A percentile compares a stretch with the other conserved stretches of the same genome.
phyloP scores from a whole-genome alignment of 2,113 vertebrate genomes.

The Otis tarda region DNA sequence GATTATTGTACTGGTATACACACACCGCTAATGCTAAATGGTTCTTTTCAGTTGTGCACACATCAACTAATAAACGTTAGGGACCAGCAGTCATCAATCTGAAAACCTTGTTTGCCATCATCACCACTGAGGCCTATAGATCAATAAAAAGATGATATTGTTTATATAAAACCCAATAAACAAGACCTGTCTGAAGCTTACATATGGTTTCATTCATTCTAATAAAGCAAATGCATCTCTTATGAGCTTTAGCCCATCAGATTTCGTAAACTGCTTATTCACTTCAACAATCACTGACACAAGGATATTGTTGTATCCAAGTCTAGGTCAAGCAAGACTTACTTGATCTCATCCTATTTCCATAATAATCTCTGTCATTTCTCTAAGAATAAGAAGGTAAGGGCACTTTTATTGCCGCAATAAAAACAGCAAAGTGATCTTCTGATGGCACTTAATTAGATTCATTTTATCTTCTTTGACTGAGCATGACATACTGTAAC shows the following conservation, averaged over 20 bases:
- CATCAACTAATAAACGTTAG: constrained; percentile 3
- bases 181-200: constrained; percentile 30
- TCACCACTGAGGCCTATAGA: constrained; percentile 30
- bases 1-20: background rate
- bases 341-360: constrained; percentile 60
- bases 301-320: constrained; percentile 49
- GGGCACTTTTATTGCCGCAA: constrained; percentile 67
- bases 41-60: background rate
- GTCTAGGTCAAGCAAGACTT: constrained; percentile 61
- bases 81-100: constrained; percentile 17
- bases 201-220: constrained; percentile 61
- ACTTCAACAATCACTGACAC: constrained; percentile 2
- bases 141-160: constrained; percentile 59
- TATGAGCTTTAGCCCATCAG: constrained; percentile 35
- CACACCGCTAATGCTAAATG: background rate
- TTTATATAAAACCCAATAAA: constrained; percentile 61
- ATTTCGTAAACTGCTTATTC: constrained; percentile 26
- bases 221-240: constrained; percentile 58
- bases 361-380: constrained; percentile 74
- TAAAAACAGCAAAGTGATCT: constrained; percentile 74
- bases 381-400: constrained; percentile 70
- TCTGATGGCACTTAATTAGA: constrained; percentile 75
- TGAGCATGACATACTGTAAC: constrained; percentile 69
- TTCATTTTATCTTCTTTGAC: constrained; percentile 70
- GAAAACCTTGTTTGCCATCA: constrained; percentile 43